phyloP scores from a whole-genome alignment of 2,888 invertebrate species.

The Strigamia crassipes region DNA sequence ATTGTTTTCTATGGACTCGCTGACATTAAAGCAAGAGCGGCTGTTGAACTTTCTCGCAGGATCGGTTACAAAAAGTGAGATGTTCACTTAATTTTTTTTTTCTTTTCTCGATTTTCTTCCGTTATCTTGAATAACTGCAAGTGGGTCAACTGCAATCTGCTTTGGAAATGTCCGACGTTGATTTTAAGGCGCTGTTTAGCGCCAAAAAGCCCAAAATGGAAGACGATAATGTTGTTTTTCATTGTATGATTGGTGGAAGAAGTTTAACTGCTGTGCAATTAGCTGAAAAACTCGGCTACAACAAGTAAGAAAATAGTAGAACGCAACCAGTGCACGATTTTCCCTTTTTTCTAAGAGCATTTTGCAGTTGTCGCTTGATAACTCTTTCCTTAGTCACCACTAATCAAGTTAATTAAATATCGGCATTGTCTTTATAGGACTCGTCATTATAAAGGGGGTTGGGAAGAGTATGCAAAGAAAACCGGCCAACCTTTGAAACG shows the following conservation, averaged over 20 bases:
- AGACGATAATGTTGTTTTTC: slow-evolving; percentile 54
- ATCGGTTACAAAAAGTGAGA: slow-evolving; percentile 55
- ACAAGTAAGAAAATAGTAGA: slow-evolving; percentile 45
- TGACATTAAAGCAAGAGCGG: slow-evolving; percentile 53
- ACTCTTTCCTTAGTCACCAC: background rate
- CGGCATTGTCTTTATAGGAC: slow-evolving; percentile 45
- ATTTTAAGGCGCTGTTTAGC: slow-evolving; percentile 66
- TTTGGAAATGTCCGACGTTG: slow-evolving; percentile 62
- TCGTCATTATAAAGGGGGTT: slow-evolving; percentile 49
- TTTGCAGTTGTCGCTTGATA: background rate
- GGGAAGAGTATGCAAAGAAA: slow-evolving; percentile 48
- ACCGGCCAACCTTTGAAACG: slow-evolving; percentile 47
- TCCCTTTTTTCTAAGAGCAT: background rate
- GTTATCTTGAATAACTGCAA: slow-evolving; percentile 48
- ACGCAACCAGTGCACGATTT: background rate
- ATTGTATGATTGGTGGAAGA: slow-evolving; percentile 49
- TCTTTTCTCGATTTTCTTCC: background rate
- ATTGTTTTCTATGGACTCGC: slow-evolving; percentile 54
- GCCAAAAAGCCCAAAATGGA: slow-evolving; percentile 64
- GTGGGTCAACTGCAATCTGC: slow-evolving; percentile 57
- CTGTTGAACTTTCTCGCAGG: slow-evolving; percentile 55
- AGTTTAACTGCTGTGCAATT: slow-evolving; percentile 48
- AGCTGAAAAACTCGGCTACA: slow-evolving; percentile 46
- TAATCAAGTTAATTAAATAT: background rate
- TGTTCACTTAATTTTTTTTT: background rate